Conservation (phyloP, 1,140 invertebrate species). For the Aphaenogaster rudis region DNA sequence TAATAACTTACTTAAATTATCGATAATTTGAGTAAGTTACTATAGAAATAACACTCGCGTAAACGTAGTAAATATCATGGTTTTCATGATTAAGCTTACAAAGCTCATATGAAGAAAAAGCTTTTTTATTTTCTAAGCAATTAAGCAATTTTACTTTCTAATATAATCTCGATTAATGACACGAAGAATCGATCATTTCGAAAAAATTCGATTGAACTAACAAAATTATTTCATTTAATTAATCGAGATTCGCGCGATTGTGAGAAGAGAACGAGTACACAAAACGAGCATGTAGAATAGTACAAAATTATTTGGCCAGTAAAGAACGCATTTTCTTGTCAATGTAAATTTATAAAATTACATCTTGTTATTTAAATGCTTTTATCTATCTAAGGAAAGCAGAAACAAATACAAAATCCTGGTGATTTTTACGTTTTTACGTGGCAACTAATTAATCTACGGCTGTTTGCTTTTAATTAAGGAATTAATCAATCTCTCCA, state of each 20-base stretch:
- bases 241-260: neutral
- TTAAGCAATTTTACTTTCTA: neutral
- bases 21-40: no score
- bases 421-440: neutral
- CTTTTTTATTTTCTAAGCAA: neutral
- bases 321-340: neutral
- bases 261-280: neutral
- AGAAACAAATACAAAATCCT: neutral
- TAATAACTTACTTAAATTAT: no score
- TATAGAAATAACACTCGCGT: no score
- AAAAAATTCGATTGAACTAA: neutral
- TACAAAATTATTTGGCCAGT: neutral
- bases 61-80: no score
- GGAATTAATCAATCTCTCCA: constrained; percentile 26
- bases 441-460: constrained; percentile 36
- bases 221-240: neutral
- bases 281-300: neutral
- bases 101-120: neutral
- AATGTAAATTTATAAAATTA: neutral
- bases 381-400: neutral
- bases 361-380: neutral
- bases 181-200: neutral
- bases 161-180: neutral
- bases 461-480: constrained; percentile 64
- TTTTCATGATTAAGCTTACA: neutral